Conservation (phyloP, 2,113 vertebrate genomes). For the Chaetorhynchus papuensis region DNA sequence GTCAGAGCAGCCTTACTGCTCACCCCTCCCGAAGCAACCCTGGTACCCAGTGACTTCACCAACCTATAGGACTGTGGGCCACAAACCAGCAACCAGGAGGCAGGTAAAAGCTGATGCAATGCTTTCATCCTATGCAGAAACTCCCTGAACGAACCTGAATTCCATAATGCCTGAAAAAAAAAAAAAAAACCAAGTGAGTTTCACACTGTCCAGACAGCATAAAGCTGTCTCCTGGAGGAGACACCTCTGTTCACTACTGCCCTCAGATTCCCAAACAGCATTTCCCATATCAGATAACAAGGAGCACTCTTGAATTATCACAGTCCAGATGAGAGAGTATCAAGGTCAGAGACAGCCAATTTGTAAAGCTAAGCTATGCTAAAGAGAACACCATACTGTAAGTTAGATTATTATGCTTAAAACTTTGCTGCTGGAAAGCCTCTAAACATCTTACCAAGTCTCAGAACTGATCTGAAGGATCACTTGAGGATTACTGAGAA, state of each 20-base stretch:
- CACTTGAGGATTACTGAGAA: too few relatives aligned
- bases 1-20: neutral
- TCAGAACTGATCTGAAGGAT: neutral
- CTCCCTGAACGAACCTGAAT: neutral
- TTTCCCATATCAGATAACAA: neutral
- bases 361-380: neutral
- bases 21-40: neutral
- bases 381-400: neutral
- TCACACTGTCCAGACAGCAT: accelerated
- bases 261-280: neutral
- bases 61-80: neutral
- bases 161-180: neutral
- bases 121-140: neutral
- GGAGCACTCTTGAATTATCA: neutral
- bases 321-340: neutral
- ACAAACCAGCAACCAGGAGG: neutral
- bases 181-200: neutral
- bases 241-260: neutral
- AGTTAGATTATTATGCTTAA: neutral
- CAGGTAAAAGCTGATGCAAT: neutral
- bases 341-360: neutral
- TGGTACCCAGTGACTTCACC: neutral
- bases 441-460: neutral
- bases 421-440: neutral
- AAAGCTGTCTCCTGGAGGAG: neutral